phyloP scores from a whole-genome alignment of 2,797 vertebrate species.

The Anas bahamensis region DNA sequence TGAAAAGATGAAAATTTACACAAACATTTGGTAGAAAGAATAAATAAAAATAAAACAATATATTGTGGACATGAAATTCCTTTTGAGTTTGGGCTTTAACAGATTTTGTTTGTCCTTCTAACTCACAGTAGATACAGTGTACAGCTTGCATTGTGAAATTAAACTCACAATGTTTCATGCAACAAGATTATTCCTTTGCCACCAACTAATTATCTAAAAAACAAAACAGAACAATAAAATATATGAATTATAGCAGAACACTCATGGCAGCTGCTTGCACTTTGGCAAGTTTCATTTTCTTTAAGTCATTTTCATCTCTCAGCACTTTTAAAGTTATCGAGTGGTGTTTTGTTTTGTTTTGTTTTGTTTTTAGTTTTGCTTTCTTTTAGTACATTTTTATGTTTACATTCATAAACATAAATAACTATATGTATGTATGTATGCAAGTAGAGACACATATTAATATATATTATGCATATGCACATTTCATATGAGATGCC shows the following conservation, averaged over 20 bases:
- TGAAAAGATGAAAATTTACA: neutral
- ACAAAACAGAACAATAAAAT: conserved; percentile 64
- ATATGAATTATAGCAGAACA: conserved; percentile 54
- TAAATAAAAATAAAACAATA: neutral
- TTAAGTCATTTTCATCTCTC: conserved; percentile 17
- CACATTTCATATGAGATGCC: neutral
- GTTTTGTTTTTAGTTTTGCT: neutral
- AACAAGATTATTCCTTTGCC: conserved; percentile 44
- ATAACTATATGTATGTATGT: neutral
- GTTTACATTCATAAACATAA: neutral
- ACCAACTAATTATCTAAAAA: conserved; percentile 58
- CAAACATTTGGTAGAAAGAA: neutral
- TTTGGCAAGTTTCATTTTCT: conserved; percentile 48
- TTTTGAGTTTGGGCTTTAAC: conserved; percentile 10
- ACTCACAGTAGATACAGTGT: neutral
- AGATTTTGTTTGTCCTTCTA: conserved; percentile 25
- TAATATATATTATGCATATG: neutral
- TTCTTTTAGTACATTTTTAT: neutral
- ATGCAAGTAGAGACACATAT: neutral
- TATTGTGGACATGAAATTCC: neutral
- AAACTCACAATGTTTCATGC: conserved; percentile 53
- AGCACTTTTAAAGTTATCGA: neutral
- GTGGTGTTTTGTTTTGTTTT: too few species aligned
- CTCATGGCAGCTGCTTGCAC: conserved; percentile 23
- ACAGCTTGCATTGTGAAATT: conserved; percentile 40